Evolutionary conservation across 1,140 invertebrate species (phyloP).

Genomic region (Diabrotica virgifera): DNA sequence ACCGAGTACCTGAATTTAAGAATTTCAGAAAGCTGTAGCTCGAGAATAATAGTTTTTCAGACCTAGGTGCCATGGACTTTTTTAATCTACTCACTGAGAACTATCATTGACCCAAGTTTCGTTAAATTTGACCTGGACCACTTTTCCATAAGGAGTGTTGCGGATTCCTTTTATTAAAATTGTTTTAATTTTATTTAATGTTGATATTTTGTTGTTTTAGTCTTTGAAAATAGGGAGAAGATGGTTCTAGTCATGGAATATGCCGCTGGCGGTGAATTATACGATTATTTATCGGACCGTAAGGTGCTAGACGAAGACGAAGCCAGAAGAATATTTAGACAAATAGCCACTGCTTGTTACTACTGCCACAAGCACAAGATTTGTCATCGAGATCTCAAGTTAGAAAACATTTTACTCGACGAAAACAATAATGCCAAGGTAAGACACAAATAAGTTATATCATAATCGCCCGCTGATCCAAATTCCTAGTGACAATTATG

Average conservation of each 20-base stretch:
- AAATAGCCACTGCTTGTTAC: constrained; percentile 95
- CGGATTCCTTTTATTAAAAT: too few relatives aligned
- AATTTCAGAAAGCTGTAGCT: too few relatives aligned
- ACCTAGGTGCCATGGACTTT: too few relatives aligned
- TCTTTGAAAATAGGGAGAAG: constrained; percentile 98
- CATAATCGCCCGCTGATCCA: too few relatives aligned
- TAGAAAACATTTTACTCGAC: constrained; percentile 98
- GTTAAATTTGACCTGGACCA: too few relatives aligned
- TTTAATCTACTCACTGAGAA: too few relatives aligned
- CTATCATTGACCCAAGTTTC: too few relatives aligned
- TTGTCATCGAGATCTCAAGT: constrained; percentile 96
- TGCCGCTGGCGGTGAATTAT: constrained; percentile 95
- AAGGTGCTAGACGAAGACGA: constrained; percentile 90
- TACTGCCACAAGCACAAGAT: constrained; percentile 99
- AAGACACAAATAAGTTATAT: constrained; percentile 20
- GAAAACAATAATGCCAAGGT: constrained; percentile 94
- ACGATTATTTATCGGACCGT: constrained; percentile 94
- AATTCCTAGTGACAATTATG: too few relatives aligned
- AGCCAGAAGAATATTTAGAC: constrained; percentile 92
- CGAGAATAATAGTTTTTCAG: too few relatives aligned
- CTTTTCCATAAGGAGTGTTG: too few relatives aligned
- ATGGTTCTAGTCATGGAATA: constrained; percentile 99
- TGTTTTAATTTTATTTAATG: too few relatives aligned
- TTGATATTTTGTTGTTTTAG: constrained; percentile 52
- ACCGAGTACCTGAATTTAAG: too few relatives aligned